Evolutionary conservation across 2,113 vertebrate genomes (phyloP).

Genomic region (Pterocles gutturalis): DNA sequence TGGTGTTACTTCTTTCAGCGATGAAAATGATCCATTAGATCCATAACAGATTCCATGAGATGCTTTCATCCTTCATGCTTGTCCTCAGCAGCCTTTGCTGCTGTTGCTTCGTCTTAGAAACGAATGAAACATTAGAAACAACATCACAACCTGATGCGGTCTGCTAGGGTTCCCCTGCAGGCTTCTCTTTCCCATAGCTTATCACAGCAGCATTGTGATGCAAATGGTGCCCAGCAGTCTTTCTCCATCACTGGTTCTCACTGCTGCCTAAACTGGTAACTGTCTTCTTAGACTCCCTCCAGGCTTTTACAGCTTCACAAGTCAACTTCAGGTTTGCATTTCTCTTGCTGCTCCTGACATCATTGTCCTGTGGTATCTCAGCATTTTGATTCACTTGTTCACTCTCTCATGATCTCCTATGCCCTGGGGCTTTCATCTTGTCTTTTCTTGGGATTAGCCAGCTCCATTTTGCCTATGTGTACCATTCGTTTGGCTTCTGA

Average conservation of each 20-base stretch:
- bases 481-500: neutral
- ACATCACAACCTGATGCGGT: neutral
- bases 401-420: neutral
- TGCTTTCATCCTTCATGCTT: neutral
- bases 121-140: neutral
- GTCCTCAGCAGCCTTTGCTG: neutral
- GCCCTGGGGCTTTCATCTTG: neutral
- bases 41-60: neutral
- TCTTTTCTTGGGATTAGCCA: neutral
- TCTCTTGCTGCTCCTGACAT: neutral
- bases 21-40: neutral
- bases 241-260: neutral
- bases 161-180: neutral
- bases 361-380: neutral
- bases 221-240: neutral
- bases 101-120: neutral
- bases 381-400: neutral
- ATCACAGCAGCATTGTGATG: neutral
- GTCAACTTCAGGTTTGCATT: neutral
- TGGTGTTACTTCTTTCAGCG: neutral
- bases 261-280: neutral
- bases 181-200: neutral
- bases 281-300: neutral
- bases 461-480: neutral
- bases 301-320: neutral